Evolutionary conservation across 1,140 invertebrate species (phyloP), one percentile per base, ranked within the genome.

Genomic region (Uloborus diversus): DNA sequence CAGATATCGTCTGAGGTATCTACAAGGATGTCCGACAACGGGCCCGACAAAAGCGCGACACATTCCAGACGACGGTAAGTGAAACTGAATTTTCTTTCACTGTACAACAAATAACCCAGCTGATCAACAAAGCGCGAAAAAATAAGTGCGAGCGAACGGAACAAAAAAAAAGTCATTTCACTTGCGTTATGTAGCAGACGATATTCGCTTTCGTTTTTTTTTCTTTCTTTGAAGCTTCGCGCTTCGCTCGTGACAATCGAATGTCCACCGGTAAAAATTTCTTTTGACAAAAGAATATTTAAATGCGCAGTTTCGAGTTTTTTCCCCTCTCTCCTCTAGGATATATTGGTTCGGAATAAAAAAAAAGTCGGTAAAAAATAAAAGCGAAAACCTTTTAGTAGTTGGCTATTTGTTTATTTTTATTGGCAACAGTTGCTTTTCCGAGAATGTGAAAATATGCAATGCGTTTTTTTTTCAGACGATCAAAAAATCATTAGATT

Each of bases 41-140:
- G 42, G 25, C n/a, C n/a, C 35, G 35, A 64, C 65, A 53, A 68
- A 51, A 47, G 65, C n/a, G n/a, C 47, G 37, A 4, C 17, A 28
- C 37, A 53, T 53, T 30, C 28, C 37, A 53, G 65, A 68, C 65
- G 32, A 68, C 27, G 28, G 13, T 25, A 68, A 68, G 65, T 68
- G 65, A 68, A 68, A 68, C 65, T 28, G 65, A 68, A 68, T 53
- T 53, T 68, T 47, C 53, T 51, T 68, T 35, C n/a, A n/a, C 56
- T 25, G 35, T 57, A 70, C 27, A 49, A 30, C 37, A 57, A 13
- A 57, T 62, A 70, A 70, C 68, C 68, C 68, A 70, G 30, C 68
- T 70, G 68, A 70, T 57, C 53, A 70, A 20, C 68, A 70, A 70
- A 70, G 68, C 68, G 68, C 51, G 68, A 37, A 70, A 37, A 70